phyloP scores from a whole-genome alignment of 2,113 vertebrate species.

The Gavialis gangeticus region DNA sequence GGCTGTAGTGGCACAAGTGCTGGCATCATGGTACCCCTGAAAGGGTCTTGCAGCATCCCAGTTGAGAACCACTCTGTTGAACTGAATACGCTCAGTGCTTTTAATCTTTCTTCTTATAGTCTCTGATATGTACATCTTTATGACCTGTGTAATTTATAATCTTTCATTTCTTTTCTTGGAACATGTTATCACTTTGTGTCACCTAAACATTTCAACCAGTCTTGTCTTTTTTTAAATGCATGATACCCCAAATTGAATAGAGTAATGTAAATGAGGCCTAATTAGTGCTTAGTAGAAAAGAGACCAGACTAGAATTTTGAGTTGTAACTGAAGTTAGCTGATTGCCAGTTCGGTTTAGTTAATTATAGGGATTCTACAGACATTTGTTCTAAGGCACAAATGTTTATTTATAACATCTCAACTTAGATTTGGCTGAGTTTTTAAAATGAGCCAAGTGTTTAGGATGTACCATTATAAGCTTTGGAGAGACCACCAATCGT shows the following conservation, averaged over 20 bases:
- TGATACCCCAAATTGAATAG: background rate
- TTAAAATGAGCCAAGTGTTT: background rate
- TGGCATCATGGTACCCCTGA: no score
- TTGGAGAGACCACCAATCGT: background rate
- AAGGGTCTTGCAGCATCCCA: no score
- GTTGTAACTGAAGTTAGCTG: background rate
- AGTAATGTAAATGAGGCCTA: background rate
- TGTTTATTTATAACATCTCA: background rate
- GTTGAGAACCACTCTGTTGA: no score
- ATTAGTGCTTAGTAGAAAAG: background rate
- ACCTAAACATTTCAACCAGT: background rate
- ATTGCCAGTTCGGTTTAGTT: fast-evolving
- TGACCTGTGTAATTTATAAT: background rate
- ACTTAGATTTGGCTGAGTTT: background rate
- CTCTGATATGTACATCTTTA: background rate
- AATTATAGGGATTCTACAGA: background rate
- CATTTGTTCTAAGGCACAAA: background rate
- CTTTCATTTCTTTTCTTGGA: background rate
- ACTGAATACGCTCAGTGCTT: background rate
- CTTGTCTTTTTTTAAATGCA: background rate
- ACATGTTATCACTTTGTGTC: background rate
- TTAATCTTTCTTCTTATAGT: background rate
- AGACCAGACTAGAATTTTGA: background rate
- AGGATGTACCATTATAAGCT: background rate
- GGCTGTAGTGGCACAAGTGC: no score